Evolutionary conservation across 2,113 vertebrate species (phyloP).

Genomic region (Thamnophis sirtalis): DNA sequence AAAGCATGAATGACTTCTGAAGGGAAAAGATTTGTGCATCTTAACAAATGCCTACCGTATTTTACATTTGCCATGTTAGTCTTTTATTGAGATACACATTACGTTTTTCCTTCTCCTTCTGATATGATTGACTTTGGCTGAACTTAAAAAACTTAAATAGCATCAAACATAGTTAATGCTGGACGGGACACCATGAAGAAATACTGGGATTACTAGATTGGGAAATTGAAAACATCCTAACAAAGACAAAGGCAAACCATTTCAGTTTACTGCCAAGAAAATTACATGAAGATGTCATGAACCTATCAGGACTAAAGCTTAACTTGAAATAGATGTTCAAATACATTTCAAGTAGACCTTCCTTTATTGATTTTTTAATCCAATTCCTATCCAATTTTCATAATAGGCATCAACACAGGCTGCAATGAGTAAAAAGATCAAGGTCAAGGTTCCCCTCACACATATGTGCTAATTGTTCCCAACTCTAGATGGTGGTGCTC

Average conservation of each 20-base stretch:
- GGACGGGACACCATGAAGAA: neutral
- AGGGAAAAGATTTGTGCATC: neutral
- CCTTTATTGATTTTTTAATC: neutral
- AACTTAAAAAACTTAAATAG: neutral
- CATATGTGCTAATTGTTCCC: too few species aligned
- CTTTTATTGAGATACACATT: neutral
- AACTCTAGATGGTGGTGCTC: too few species aligned
- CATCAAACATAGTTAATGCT: neutral
- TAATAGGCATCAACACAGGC: neutral
- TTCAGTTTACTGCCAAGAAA: neutral
- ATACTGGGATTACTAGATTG: neutral
- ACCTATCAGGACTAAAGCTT: neutral
- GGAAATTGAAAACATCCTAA: neutral
- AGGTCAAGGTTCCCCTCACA: too few species aligned
- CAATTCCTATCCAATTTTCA: neutral
- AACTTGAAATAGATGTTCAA: neutral
- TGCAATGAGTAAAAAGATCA: neutral
- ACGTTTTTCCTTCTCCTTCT: neutral
- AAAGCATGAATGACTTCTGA: neutral
- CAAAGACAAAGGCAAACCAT: neutral
- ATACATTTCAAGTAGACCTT: neutral
- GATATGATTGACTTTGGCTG: neutral
- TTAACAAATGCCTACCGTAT: neutral
- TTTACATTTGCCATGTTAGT: neutral
- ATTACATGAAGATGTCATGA: neutral